Evolutionary conservation across 2,888 invertebrate species (phyloP), one percentile per base, ranked within the genome.

Genomic region (Altica lythri): DNA sequence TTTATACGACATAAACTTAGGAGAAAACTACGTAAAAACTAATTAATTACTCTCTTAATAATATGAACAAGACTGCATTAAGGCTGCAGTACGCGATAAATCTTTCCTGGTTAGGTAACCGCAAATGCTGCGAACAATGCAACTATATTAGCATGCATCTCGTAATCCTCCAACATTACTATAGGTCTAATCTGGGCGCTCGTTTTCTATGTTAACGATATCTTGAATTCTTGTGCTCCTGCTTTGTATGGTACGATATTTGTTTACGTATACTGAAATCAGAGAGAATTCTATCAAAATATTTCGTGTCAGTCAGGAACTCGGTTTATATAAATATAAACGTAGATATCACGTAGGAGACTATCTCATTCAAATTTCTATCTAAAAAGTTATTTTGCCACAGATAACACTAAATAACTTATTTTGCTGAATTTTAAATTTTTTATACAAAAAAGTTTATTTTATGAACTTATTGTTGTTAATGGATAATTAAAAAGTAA

Each of bases 81-180:
- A 43, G 30, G 17, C 17, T 55, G 50, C 55, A 37, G 53, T 35
- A 19, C 5, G 13, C 37, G 37, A 49, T 50, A 55, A 55, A 55
- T 55, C 55, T 46, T 25, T 40, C 35, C 12, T 27, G 14, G 19
- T 13, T 40, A 54, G 45, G 55, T 42, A 48, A 55, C 49, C 46
- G 46, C 54, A 40, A 46, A 55, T 35, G 42, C 42, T 34, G 43
- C 6, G 27, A 43, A 50, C 46, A 50, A 50, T 34, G 46, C 50
- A 19, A 45, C 34, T 32, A 49, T 54, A 51, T 55, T 50, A 50
- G 46, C 16, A 50, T 46, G 25, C 50, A 45, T 22, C 16, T 55
- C 54, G 45, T 55, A 55, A 55, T 49, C 55, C 44, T 30, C 38
- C 17, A 48, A 53, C 47, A 48, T 48, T 53, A 48, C 34, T 43